These are phyloP conservation scores for Pollachius pollachius DNA, from an alignment of 2,113 vertebrate genomes.

Conservation along the genomic window DNA sequence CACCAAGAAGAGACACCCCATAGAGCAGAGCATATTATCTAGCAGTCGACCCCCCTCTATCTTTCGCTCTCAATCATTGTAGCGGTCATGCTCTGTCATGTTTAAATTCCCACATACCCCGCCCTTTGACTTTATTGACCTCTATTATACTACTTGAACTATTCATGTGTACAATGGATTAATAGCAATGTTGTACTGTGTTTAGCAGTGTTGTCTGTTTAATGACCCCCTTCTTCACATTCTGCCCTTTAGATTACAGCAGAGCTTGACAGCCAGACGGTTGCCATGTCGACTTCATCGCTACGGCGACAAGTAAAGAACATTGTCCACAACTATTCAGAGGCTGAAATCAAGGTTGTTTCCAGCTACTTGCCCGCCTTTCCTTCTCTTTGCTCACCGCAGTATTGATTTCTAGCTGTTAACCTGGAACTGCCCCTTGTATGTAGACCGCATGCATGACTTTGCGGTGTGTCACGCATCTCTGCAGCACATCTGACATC, in stretches of 20 bases:
- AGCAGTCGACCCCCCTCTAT: neutral
- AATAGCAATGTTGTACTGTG: neutral
- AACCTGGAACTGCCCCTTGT: neutral
- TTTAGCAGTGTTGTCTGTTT: constrained; percentile 10
- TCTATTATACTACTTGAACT: neutral
- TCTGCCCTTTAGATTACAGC: constrained; percentile 56
- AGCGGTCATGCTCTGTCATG: neutral
- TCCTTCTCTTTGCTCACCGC: constrained; percentile 8
- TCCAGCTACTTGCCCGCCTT: constrained; percentile 3
- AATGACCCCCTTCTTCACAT: constrained; percentile 29
- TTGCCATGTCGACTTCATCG: constrained; percentile 90
- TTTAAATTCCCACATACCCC: neutral
- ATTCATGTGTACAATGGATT: neutral
- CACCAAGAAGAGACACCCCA: constrained; percentile 3
- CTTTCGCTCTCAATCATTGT: neutral
- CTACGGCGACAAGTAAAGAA: constrained; percentile 90
- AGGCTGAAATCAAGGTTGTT: constrained; percentile 90
- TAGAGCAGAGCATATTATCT: neutral
- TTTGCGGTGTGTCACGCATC: constrained; percentile 5
- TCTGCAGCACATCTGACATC: constrained; percentile 13
- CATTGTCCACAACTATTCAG: constrained; percentile 92
- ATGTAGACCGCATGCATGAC: neutral
- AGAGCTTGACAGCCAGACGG: constrained; percentile 66
- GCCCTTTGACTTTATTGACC: neutral
- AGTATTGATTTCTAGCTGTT: neutral